Conservation (phyloP, 2,113 vertebrate species). For the Pogona vitticeps region DNA sequence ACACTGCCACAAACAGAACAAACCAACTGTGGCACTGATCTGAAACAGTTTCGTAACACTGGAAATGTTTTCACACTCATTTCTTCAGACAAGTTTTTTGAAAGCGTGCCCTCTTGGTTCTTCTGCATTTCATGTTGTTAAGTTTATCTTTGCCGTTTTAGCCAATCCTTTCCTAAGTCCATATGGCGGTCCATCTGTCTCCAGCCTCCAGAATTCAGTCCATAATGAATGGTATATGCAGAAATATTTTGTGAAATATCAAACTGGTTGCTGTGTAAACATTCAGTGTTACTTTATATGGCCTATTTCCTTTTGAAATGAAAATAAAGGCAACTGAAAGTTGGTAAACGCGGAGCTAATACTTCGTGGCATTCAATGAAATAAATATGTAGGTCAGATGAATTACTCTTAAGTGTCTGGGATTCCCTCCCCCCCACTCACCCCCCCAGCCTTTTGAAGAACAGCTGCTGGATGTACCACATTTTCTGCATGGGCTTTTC, state of each 20-base stretch:
- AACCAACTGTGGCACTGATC: not conserved
- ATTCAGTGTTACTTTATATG: conserved; percentile 58
- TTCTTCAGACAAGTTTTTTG: conserved; percentile 63
- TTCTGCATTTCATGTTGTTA: conserved; percentile 66
- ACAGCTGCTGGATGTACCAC: conserved; percentile 65
- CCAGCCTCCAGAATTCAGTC: conserved; percentile 60
- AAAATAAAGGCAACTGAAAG: conserved; percentile 24
- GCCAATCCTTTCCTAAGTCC: conserved; percentile 68
- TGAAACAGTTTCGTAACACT: conserved; percentile 41
- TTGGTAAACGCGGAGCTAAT: conserved; percentile 45
- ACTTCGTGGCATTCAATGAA: conserved; percentile 48
- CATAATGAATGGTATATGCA: conserved; percentile 63
- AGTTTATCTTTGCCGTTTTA: conserved; percentile 73
- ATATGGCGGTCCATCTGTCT: conserved; percentile 81
- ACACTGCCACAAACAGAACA: not conserved
- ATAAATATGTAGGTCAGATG: conserved; percentile 64
- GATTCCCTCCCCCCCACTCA: conserved; percentile 43
- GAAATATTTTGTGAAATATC: conserved; percentile 51
- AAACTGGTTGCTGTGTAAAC: conserved; percentile 54
- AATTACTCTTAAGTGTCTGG: conserved; percentile 55
- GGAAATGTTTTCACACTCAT: conserved; percentile 35
- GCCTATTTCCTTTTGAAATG: conserved; percentile 45
- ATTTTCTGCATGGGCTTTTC: conserved; percentile 64
- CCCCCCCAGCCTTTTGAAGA: conserved; percentile 70
- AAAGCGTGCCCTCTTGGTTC: conserved; percentile 57